phyloP scores from a whole-genome alignment of 2,113 vertebrate genomes.

The Gallinago media region DNA sequence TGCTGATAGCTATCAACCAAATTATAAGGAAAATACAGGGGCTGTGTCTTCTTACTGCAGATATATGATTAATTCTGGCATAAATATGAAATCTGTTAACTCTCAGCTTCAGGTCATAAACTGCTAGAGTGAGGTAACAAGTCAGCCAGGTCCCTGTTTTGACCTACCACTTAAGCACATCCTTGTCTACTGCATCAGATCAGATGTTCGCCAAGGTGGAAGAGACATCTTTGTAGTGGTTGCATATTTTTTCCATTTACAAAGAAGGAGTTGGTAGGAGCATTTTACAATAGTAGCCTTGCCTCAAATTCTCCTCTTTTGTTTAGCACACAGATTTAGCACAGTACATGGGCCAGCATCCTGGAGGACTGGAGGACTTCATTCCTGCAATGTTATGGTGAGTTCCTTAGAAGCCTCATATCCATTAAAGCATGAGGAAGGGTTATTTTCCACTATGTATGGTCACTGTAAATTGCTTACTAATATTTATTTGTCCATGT shows the following conservation, averaged over 20 bases:
- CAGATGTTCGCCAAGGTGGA: background rate
- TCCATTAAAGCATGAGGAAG: background rate
- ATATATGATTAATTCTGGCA: background rate
- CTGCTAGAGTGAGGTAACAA: background rate
- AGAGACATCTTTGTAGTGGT: background rate
- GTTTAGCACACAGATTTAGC: conserved; percentile 88
- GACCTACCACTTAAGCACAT: background rate
- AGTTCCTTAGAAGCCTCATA: background rate
- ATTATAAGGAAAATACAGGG: background rate
- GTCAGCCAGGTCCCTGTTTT: background rate
- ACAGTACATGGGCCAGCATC: conserved; percentile 89
- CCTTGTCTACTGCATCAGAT: background rate
- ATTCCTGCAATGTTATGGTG: conserved; percentile 84
- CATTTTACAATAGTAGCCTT: background rate
- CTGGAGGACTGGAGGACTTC: conserved; percentile 90
- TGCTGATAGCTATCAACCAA: background rate
- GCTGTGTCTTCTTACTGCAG: background rate
- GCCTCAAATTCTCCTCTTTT: background rate
- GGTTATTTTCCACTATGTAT: background rate
- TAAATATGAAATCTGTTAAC: background rate
- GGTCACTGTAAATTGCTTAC: background rate
- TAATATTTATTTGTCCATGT: background rate
- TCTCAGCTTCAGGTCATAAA: background rate
- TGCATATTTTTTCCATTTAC: background rate
- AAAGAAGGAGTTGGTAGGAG: background rate